These are phyloP conservation scores for Argynnis bischoffii DNA, from an alignment of 2,888 invertebrate species.

Conservation along the genomic window DNA sequence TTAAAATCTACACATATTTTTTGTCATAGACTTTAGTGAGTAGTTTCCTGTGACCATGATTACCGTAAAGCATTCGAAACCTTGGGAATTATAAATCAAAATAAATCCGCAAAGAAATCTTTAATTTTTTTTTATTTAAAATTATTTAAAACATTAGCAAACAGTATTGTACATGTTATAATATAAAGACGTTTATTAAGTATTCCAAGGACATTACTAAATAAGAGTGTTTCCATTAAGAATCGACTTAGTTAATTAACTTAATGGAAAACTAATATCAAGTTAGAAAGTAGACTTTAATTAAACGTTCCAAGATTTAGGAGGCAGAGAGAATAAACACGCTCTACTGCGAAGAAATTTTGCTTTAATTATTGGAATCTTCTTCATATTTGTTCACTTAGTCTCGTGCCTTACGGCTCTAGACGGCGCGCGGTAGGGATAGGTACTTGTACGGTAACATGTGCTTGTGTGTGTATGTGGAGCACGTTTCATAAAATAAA, in stretches of 20 bases:
- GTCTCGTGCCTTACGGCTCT: slow-evolving; percentile 45
- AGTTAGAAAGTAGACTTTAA: slow-evolving; percentile 59
- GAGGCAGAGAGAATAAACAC: slow-evolving; percentile 60
- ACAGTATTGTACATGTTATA: not conserved
- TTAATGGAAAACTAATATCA: slow-evolving; percentile 56
- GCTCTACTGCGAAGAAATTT: slow-evolving; percentile 63
- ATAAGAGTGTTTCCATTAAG: slow-evolving; percentile 8
- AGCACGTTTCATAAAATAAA: slow-evolving; percentile 80
- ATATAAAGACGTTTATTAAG: not conserved
- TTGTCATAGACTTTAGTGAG: too few species aligned
- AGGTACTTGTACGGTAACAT: slow-evolving; percentile 40
- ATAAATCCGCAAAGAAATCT: too few species aligned
- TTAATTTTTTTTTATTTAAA: not conserved
- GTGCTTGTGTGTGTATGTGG: slow-evolving; percentile 56
- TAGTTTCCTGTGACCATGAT: too few species aligned
- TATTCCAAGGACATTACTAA: not conserved
- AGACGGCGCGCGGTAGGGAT: slow-evolving; percentile 36
- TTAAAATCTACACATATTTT: too few species aligned
- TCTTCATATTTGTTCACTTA: slow-evolving; percentile 55
- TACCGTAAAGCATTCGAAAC: too few species aligned
- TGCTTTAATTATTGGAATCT: slow-evolving; percentile 67
- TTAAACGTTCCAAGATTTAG: slow-evolving; percentile 63
- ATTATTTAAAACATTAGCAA: not conserved
- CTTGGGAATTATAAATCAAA: too few species aligned
- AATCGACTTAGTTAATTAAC: slow-evolving; percentile 44